Conservation (phyloP, 2,888 invertebrate species). For the Dryadula phaetusa region DNA sequence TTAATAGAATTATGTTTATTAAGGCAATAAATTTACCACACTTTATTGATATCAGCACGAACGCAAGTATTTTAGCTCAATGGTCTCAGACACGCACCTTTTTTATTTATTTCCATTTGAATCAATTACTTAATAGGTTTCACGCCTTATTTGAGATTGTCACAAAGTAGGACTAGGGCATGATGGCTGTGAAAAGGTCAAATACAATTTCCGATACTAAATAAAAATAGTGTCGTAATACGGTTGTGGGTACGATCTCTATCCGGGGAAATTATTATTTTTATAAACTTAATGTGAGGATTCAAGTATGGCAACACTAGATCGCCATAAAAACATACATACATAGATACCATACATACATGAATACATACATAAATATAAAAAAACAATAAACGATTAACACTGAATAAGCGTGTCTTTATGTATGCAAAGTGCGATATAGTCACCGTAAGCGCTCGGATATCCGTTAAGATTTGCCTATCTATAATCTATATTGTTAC, state of each 20-base stretch:
- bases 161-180: slow-evolving; percentile 13
- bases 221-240: too few relatives aligned
- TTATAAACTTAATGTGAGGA: too few relatives aligned
- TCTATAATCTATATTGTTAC: slow-evolving; percentile 23
- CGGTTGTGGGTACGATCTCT: too few relatives aligned
- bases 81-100: slow-evolving; percentile 6
- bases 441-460: slow-evolving; percentile 20
- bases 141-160: slow-evolving; percentile 14
- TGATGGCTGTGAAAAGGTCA: neutral
- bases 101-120: slow-evolving; percentile 14
- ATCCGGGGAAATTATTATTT: too few relatives aligned
- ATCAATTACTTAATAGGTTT: slow-evolving; percentile 21
- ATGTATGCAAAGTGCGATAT: slow-evolving; percentile 1
- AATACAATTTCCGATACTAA: too few relatives aligned
- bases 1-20: slow-evolving; percentile 2
- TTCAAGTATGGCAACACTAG: too few relatives aligned
- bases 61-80: slow-evolving; percentile 2
- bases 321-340: too few relatives aligned
- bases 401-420: neutral
- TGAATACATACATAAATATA: neutral
- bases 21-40: slow-evolving; percentile 1
- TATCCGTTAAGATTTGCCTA: slow-evolving; percentile 27
- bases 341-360: neutral
- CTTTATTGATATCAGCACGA: slow-evolving; percentile 17
- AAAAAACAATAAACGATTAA: neutral